A percentile compares a stretch with the other conserved stretches of the same genome.
These are phyloP conservation scores for Heteractis magnifica DNA, from an alignment of 92 coral and sea anemone genomes.

Conservation along the genomic window DNA sequence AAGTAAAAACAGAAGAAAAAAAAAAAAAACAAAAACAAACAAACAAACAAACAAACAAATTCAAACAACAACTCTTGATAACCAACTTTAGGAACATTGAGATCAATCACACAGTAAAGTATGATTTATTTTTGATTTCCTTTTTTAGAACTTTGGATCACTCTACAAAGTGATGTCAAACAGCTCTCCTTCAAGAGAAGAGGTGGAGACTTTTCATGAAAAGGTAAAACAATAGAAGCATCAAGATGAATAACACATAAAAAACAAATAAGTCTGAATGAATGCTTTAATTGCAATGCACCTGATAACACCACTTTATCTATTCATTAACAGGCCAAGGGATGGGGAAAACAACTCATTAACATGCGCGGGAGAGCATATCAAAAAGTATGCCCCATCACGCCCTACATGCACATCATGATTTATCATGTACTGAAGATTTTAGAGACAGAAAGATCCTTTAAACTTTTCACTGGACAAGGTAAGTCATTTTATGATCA, in stretches of 20 bases:
- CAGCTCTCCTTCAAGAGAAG: constrained; percentile 22
- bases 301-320: constrained; percentile 6
- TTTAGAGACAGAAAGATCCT: constrained; percentile 10
- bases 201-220: constrained; percentile 12
- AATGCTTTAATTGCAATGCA: constrained; percentile 3
- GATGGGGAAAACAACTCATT: constrained; percentile 16
- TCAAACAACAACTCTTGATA: not conserved
- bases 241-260: not conserved
- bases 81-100: not conserved
- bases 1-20: not conserved
- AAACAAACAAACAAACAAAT: not conserved
- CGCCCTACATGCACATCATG: constrained; percentile 18
- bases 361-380: constrained; percentile 23
- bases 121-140: not conserved
- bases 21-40: not conserved
- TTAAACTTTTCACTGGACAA: constrained; percentile 27
- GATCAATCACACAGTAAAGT: not conserved
- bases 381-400: constrained; percentile 22
- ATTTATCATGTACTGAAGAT: constrained; percentile 12
- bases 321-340: constrained; percentile 15
- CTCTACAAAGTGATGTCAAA: constrained; percentile 24
- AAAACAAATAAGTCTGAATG: not conserved
- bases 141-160: constrained; percentile 22
- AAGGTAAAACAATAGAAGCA: constrained; percentile 8
- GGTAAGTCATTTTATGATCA: constrained; percentile 18